A percentile compares a stretch with the other conserved stretches of the same genome.
phyloP scores from a whole-genome alignment of 2,113 vertebrate genomes.

The Alethe diademata region DNA sequence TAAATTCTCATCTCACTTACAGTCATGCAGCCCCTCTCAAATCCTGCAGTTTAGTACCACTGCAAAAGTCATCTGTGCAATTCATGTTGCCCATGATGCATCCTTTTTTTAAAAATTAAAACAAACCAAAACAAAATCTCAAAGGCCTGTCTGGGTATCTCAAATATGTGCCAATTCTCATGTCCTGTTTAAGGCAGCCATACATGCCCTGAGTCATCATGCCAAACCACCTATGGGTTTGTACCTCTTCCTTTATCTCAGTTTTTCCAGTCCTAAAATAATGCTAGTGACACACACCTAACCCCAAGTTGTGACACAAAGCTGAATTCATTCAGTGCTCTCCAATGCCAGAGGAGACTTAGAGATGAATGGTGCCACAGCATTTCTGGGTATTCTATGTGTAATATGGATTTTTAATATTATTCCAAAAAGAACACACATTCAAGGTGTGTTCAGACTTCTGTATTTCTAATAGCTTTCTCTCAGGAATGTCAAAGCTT shows the following conservation, averaged over 20 bases:
- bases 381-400: background rate
- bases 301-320: background rate
- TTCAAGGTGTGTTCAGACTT: background rate
- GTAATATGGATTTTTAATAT: background rate
- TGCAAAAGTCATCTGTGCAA: background rate
- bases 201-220: background rate
- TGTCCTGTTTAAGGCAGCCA: background rate
- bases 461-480: background rate
- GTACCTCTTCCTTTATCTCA: background rate
- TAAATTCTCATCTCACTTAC: background rate
- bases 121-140: background rate
- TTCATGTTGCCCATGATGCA: background rate
- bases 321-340: background rate
- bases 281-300: background rate
- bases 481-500: constrained; percentile 15
- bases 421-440: background rate
- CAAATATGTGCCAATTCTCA: background rate
- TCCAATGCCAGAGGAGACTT: background rate
- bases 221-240: background rate
- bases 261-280: background rate
- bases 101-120: background rate
- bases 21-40: background rate
- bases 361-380: background rate
- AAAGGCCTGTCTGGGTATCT: background rate
- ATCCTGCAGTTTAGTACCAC: background rate